Conservation (phyloP, 2,888 invertebrate genomes). For the Drosophila kuntzei region DNA sequence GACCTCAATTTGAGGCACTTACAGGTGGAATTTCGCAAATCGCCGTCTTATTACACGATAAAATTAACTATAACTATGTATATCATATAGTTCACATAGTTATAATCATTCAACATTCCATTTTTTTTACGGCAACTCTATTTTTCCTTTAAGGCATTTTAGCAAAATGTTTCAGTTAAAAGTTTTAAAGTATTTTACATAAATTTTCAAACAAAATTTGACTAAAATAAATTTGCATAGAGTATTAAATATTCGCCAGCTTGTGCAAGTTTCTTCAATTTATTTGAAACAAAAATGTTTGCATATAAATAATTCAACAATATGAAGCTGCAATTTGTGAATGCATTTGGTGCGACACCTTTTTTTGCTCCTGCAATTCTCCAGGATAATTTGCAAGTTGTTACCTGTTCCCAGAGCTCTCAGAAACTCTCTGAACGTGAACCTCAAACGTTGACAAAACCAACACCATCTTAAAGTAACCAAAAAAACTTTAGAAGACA, state of each 20-base stretch:
- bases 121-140: no score
- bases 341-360: slow-evolving; percentile 25
- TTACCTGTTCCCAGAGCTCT: slow-evolving; percentile 9
- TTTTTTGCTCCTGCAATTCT: slow-evolving; percentile 4
- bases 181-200: background rate
- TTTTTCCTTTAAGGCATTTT: no score
- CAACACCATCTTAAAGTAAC: slow-evolving; percentile 11
- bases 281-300: slow-evolving; percentile 9
- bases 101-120: no score
- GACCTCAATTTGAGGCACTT: no score
- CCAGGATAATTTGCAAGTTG: slow-evolving; percentile 12
- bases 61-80: no score
- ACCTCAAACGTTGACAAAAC: slow-evolving; percentile 16
- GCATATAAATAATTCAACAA: slow-evolving; percentile 22
- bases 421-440: background rate
- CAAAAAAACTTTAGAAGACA: slow-evolving; percentile 27
- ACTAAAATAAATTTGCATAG: background rate
- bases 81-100: no score
- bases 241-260: background rate
- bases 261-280: background rate
- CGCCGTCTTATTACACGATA: no score
- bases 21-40: no score
- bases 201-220: background rate
- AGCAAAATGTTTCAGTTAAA: background rate
- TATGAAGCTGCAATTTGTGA: slow-evolving; percentile 19